Percentiles rank a stretch among this genome's conserved stretches.
These are phyloP conservation scores for Sebastes melanostomus DNA, from an alignment of 2,797 vertebrate species.

Conservation along the genomic window DNA sequence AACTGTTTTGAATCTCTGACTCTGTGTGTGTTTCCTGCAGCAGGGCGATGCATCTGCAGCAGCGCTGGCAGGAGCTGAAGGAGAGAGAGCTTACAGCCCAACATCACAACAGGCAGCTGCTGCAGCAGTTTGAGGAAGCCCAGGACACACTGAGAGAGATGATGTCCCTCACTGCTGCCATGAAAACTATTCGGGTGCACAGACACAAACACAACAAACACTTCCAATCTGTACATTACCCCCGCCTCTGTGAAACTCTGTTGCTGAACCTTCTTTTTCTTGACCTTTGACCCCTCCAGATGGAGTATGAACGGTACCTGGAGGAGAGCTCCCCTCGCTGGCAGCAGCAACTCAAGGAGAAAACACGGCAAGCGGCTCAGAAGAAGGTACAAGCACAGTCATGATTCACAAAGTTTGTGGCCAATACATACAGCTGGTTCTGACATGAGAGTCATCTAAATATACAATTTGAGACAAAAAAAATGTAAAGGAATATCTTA, in stretches of 20 bases:
- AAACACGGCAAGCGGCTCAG: constrained; percentile 51
- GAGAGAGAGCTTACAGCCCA: constrained; percentile 71
- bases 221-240: neutral
- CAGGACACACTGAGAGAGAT: constrained; percentile 74
- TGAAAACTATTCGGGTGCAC: constrained; percentile 79
- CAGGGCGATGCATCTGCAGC: constrained; percentile 64
- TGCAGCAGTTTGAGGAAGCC: constrained; percentile 81
- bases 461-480: neutral
- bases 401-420: neutral
- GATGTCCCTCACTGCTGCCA: constrained; percentile 70
- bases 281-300: constrained; percentile 62
- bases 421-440: neutral
- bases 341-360: constrained; percentile 71
- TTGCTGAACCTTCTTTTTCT: neutral
- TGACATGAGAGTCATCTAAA: neutral
- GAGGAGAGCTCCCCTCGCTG: constrained; percentile 66
- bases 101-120: constrained; percentile 73
- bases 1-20: neutral
- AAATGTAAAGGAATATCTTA: too few relatives aligned
- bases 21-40: constrained; percentile 31
- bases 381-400: constrained; percentile 55
- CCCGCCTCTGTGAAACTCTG: neutral
- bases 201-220: neutral
- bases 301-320: constrained; percentile 76
- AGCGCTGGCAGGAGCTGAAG: constrained; percentile 71